A percentile compares a stretch with the other conserved stretches of the same genome.
Conservation (phyloP, 92 coral and sea anemone species). For the Pocillopora grandis region DNA sequence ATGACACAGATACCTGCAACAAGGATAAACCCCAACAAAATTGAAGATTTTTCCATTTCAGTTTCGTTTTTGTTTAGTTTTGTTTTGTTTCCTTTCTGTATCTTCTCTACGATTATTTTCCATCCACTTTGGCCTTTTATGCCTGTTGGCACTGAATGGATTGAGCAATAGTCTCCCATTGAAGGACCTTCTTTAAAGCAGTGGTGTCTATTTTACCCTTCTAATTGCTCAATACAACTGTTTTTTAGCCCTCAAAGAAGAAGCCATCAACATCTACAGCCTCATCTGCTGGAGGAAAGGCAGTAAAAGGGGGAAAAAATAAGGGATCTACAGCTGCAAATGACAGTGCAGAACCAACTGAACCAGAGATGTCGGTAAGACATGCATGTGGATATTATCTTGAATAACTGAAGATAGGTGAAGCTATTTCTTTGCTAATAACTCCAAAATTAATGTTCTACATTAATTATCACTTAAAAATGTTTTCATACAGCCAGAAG, state of each 20-base stretch:
- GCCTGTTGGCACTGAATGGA: too few species aligned
- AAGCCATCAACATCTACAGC: conserved; percentile 44
- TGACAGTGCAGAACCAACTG: conserved; percentile 83
- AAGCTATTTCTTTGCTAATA: too few species aligned
- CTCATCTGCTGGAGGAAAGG: conserved; percentile 60
- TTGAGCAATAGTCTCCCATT: too few species aligned
- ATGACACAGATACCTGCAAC: too few species aligned
- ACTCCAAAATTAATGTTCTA: not conserved
- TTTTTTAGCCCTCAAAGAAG: conserved; percentile 62
- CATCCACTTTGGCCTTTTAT: too few species aligned
- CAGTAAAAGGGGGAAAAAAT: conserved; percentile 62
- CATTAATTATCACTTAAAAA: not conserved
- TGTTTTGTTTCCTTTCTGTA: too few species aligned
- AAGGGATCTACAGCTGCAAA: conserved; percentile 40
- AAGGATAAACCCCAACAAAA: too few species aligned
- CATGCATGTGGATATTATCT: not conserved
- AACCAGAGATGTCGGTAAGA: conserved; percentile 93
- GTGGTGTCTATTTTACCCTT: too few species aligned
- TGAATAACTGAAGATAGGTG: not conserved
- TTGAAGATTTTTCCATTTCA: too few species aligned
- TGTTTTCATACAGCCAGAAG: conserved; percentile 67
- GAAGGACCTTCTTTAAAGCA: too few species aligned
- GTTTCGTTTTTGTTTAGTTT: too few species aligned
- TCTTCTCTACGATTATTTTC: too few species aligned
- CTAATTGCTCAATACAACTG: not conserved